Conservation (phyloP, 2,113 vertebrate genomes). For the Lathamus discolor region DNA sequence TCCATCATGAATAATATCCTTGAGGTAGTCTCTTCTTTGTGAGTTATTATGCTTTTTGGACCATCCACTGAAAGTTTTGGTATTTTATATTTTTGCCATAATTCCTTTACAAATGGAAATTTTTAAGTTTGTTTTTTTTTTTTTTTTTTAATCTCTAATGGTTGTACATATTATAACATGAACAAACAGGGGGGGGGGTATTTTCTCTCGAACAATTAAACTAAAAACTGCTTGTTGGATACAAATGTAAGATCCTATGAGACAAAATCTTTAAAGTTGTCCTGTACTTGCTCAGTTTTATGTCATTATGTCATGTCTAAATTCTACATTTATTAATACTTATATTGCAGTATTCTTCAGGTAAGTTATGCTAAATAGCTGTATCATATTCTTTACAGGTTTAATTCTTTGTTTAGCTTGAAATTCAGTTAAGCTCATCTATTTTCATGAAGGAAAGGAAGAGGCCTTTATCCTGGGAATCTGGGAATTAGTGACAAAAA, state of each 20-base stretch:
- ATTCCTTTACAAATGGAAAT: not conserved
- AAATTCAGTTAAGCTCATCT: not conserved
- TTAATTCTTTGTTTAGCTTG: not conserved
- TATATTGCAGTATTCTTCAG: not conserved
- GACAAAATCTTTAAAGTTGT: not conserved
- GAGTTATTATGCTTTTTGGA: not conserved
- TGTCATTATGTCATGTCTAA: not conserved
- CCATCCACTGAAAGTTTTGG: not conserved
- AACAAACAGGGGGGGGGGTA: not conserved
- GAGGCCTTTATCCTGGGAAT: too few species aligned
- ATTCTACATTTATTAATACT: not conserved
- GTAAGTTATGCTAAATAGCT: not conserved
- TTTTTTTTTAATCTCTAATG: not conserved
- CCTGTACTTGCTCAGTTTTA: not conserved
- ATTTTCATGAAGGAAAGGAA: not conserved
- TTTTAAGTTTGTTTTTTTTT: not conserved
- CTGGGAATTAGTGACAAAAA: too few species aligned
- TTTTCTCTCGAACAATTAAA: not conserved
- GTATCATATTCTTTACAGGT: not conserved
- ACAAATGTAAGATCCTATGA: not conserved
- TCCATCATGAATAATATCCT: slow-evolving; percentile 28
- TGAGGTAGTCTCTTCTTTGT: not conserved
- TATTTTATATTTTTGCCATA: not conserved
- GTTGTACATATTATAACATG: not conserved
- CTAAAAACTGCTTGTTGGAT: not conserved